Evolutionary conservation across 2,113 vertebrate species (phyloP).

Genomic region (Falco punctatus): DNA sequence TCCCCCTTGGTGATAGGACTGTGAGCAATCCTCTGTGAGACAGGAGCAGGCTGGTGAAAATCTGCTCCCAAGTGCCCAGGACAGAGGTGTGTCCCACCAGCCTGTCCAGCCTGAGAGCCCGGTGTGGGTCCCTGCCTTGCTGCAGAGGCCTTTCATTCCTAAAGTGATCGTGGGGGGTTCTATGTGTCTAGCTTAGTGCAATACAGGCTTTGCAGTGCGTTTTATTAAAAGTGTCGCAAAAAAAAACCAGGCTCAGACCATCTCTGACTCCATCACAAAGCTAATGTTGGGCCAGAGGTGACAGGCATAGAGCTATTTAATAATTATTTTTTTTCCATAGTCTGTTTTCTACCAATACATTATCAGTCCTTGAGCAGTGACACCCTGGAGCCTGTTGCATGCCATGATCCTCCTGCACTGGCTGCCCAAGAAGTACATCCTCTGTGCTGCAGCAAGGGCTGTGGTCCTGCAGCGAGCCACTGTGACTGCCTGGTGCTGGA

Average conservation of each 20-base stretch:
- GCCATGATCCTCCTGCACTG: background rate
- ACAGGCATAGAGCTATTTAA: background rate
- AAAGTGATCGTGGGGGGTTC: background rate
- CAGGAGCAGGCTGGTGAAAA: background rate
- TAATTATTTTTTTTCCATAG: too few relatives aligned
- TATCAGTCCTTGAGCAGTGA: background rate
- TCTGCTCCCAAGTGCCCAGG: background rate
- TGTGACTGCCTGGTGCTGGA: background rate
- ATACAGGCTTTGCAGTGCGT: too few relatives aligned
- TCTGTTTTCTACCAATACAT: background rate
- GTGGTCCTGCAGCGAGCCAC: background rate
- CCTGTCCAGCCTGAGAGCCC: rapidly evolving
- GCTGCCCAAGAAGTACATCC: background rate
- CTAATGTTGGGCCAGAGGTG: background rate
- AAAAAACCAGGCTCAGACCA: background rate
- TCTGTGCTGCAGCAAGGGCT: background rate
- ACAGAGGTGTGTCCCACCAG: background rate
- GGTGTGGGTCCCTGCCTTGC: rapidly evolving
- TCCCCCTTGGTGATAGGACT: background rate
- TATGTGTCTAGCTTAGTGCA: background rate
- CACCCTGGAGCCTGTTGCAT: background rate
- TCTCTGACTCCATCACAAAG: background rate
- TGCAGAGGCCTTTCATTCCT: background rate
- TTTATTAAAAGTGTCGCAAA: background rate
- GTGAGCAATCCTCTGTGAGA: too few relatives aligned